Evolutionary conservation across 2,797 vertebrate genomes (phyloP), one percentile per base, ranked within the genome.

Genomic region (Rhinichthys osculus): DNA sequence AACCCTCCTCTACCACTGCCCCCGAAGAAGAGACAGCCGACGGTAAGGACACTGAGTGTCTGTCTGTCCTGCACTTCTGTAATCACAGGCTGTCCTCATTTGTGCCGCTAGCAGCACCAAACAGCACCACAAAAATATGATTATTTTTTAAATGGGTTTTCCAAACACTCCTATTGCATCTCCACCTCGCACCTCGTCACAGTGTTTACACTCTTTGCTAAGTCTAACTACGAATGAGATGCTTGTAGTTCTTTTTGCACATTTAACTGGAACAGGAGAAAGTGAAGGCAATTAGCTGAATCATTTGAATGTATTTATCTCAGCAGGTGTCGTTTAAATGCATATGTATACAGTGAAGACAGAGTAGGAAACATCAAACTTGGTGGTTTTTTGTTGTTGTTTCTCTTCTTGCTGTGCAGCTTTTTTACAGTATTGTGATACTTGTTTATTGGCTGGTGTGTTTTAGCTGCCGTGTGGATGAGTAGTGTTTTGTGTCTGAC

Each of bases 1-100:
- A 97, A 94, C 91, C 95, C 96, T 86, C 98, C 98, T 82, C 93
- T 99, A 88, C 98, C 98, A 23, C 94, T 99, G 87, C 98, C 98
- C 83, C 98, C 97, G 81, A 99, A 99, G 94, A 97, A 94, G 82
- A 95, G 98, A 89, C 79, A 90, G 59, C 94, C 95, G 80, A 96
- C 94, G 91, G 98, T 99, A 79, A 97, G 97, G 84, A 57, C 47
- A 40, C 14, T 30, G 30, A 13, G 17, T 84, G 13, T 81, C 38
- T 47, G 74, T 23, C 14, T 82, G 54, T 64, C 6, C 33, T n/a
- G 21, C 66, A 19, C 23, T 40, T 57, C 40, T 47, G 27, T 66
- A 27, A 44, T 64, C 23, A 30, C 64, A 62, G 5, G 11, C 42
- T 0, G 4, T 62, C 17, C 27, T n/a, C 16, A 8, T 59, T 40